Evolutionary conservation across 1,140 invertebrate genomes (phyloP).

Genomic region (Nomia melanderi): DNA sequence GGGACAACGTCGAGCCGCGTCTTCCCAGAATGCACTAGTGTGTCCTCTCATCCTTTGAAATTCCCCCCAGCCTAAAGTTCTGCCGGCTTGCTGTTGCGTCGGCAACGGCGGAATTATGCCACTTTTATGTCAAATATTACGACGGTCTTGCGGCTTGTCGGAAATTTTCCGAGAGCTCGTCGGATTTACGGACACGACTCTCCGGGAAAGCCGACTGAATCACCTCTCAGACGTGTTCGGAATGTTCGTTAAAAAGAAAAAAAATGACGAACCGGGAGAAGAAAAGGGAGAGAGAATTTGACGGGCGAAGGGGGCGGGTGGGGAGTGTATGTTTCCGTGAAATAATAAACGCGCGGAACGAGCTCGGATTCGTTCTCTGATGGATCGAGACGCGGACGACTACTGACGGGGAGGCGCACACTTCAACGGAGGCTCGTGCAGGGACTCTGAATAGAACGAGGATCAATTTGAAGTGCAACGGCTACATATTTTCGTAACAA

Average conservation of each 20-base stretch:
- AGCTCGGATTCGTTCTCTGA: neutral
- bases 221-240: neutral
- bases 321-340: neutral
- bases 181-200: neutral
- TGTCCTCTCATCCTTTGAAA: neutral
- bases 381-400: neutral
- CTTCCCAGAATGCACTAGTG: too few relatives aligned
- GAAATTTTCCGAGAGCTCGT: neutral
- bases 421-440: neutral
- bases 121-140: slow-evolving; percentile 16
- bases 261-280: neutral
- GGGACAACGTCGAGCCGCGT: too few relatives aligned
- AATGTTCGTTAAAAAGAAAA: neutral
- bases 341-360: neutral
- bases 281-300: neutral
- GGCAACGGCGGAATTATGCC: slow-evolving; percentile 27
- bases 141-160: neutral
- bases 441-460: neutral
- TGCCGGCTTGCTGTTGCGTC: neutral
- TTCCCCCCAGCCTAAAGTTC: slow-evolving; percentile 5
- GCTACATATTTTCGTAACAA: neutral
- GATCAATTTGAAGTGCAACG: neutral
- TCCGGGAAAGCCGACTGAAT: neutral
- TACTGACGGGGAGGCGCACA: neutral
- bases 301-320: too few relatives aligned